Conservation (phyloP, 1,140 invertebrate genomes). For the Hypsibius dujardini region DNA sequence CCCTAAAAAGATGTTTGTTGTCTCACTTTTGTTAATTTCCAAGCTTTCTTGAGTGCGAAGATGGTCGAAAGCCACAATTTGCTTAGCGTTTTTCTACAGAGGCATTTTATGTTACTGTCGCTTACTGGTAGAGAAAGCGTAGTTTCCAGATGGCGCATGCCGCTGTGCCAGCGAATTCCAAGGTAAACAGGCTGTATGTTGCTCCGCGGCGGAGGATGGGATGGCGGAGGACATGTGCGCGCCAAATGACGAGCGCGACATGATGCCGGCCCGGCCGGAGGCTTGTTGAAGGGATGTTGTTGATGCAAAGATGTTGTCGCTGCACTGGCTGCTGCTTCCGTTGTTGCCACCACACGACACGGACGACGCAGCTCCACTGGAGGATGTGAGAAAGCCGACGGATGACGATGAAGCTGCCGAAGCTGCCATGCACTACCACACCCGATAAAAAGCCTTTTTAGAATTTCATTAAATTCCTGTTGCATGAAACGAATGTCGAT, state of each 20-base stretch:
- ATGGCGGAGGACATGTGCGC: neutral
- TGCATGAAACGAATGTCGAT: no score
- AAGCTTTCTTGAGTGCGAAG: neutral
- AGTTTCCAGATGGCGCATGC: neutral
- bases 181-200: neutral
- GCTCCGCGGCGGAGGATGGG: neutral
- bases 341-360: neutral
- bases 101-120: no score
- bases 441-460: no score
- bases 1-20: neutral
- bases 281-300: neutral
- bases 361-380: neutral
- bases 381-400: neutral
- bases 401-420: conserved; percentile 3
- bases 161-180: conserved; percentile 8
- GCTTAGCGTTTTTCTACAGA: neutral
- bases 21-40: neutral
- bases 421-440: neutral
- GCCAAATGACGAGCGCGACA: conserved; percentile 4
- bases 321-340: neutral
- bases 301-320: no score
- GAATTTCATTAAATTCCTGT: no score
- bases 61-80: no score
- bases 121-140: neutral
- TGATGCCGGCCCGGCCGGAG: neutral